Evolutionary conservation across 2,888 invertebrate species (phyloP).

Genomic region (Ischnus inquisitorius): DNA sequence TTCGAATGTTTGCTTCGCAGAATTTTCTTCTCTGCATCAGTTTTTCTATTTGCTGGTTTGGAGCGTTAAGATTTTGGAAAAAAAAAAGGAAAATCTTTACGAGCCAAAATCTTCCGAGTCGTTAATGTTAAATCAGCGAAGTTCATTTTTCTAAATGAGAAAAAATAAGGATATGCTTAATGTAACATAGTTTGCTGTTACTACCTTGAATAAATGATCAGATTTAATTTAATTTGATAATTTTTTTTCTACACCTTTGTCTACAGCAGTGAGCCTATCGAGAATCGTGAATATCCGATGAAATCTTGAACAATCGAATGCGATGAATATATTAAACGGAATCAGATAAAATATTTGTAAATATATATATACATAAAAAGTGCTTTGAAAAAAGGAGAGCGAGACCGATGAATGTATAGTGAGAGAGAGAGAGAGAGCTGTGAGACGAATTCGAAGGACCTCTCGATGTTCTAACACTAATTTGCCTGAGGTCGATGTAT

Average conservation of each 20-base stretch:
- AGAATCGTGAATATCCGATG: neutral
- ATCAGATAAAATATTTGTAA: constrained; percentile 43
- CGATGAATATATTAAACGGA: constrained; percentile 32
- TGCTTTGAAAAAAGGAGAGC: neutral
- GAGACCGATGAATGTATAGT: constrained; percentile 23
- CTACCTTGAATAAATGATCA: neutral
- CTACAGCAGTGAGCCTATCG: constrained; percentile 23
- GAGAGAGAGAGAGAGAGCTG: neutral
- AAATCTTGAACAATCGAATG: constrained; percentile 10
- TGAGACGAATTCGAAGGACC: constrained; percentile 59
- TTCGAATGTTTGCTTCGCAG: neutral
- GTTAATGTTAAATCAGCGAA: neutral
- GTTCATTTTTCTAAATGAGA: neutral
- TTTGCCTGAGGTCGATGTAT: constrained; percentile 64
- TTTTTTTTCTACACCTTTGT: neutral
- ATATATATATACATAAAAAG: constrained; percentile 21
- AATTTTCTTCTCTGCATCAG: neutral
- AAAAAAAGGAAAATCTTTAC: neutral
- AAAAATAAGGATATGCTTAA: neutral
- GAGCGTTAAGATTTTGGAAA: neutral
- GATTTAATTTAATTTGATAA: neutral
- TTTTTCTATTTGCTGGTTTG: neutral
- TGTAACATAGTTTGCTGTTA: neutral
- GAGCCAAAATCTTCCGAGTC: neutral
- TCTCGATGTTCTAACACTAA: constrained; percentile 55